These are phyloP conservation scores for Esperia sulphurella DNA, from an alignment of 2,888 invertebrate species.

Conservation along the genomic window DNA sequence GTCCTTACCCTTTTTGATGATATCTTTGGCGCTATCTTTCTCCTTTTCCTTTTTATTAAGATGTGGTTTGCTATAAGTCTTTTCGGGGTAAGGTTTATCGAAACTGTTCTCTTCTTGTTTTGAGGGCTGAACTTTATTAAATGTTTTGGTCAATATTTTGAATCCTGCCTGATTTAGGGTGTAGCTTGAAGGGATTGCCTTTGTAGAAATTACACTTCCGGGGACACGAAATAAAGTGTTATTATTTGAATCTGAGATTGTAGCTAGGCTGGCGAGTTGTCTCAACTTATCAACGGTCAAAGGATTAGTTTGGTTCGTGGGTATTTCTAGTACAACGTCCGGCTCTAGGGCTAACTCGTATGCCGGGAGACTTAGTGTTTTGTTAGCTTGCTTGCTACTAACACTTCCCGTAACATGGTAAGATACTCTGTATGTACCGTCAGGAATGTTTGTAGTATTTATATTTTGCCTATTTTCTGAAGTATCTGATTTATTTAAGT, in stretches of 20 bases:
- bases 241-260: constrained; percentile 73
- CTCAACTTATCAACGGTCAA: constrained; percentile 70
- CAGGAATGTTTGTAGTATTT: constrained; percentile 44
- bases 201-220: constrained; percentile 77
- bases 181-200: constrained; percentile 80
- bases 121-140: constrained; percentile 75
- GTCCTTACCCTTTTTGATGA: constrained; percentile 39
- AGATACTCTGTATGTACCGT: constrained; percentile 69
- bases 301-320: constrained; percentile 56
- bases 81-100: constrained; percentile 48
- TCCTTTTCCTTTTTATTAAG: constrained; percentile 44
- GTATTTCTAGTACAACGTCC: constrained; percentile 68
- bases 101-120: constrained; percentile 66
- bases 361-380: constrained; percentile 61
- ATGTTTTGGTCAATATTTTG: constrained; percentile 82
- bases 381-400: constrained; percentile 70
- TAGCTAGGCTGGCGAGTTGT: constrained; percentile 78
- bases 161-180: constrained; percentile 82
- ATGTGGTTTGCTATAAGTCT: constrained; percentile 46
- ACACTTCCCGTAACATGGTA: constrained; percentile 73
- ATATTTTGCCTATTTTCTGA: constrained; percentile 19
- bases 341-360: constrained; percentile 68
- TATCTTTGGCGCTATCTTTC: constrained; percentile 25
- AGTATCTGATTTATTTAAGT: constrained; percentile 32
- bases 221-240: constrained; percentile 68